A percentile compares a stretch with the other conserved stretches of the same genome.
Conservation (phyloP, 2,113 vertebrate genomes). For the Pterocles burchelli region DNA sequence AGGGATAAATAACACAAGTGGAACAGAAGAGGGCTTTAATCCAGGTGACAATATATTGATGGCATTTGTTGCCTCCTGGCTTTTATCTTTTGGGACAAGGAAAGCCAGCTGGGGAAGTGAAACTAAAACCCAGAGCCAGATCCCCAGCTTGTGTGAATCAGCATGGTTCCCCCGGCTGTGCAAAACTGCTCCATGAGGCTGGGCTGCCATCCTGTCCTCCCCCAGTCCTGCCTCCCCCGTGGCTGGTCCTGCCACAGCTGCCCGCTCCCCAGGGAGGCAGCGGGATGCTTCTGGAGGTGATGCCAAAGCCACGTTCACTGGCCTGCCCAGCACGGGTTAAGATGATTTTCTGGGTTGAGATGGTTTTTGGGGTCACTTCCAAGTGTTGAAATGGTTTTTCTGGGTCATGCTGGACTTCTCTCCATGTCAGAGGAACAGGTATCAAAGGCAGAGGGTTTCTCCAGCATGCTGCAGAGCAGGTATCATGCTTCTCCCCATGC, state of each 20-base stretch:
- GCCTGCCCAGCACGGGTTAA: not conserved
- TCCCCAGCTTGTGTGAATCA: not conserved
- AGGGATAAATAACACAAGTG: not conserved
- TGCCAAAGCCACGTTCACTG: not conserved
- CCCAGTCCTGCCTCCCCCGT: not conserved
- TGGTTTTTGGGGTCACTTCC: not conserved
- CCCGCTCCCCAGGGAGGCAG: not conserved
- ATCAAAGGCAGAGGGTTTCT: not conserved
- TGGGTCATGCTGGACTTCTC: not conserved
- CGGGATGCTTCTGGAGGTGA: not conserved
- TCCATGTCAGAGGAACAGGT: not conserved
- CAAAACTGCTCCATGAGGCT: not conserved
- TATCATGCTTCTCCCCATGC: accelerated
- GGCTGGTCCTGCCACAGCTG: not conserved
- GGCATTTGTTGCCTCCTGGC: not conserved
- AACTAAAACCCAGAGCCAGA: conserved; percentile 32
- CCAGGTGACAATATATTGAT: conserved; percentile 44
- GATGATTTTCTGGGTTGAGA: not conserved
- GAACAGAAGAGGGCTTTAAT: conserved; percentile 30
- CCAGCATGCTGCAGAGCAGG: accelerated
- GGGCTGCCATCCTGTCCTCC: not conserved
- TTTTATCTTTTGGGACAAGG: conserved; percentile 61
- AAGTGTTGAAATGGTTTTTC: not conserved
- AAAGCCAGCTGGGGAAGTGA: conserved; percentile 1
- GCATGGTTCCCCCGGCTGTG: not conserved